phyloP scores from a whole-genome alignment of 2,797 vertebrate genomes.

The Australoheros facetus region DNA sequence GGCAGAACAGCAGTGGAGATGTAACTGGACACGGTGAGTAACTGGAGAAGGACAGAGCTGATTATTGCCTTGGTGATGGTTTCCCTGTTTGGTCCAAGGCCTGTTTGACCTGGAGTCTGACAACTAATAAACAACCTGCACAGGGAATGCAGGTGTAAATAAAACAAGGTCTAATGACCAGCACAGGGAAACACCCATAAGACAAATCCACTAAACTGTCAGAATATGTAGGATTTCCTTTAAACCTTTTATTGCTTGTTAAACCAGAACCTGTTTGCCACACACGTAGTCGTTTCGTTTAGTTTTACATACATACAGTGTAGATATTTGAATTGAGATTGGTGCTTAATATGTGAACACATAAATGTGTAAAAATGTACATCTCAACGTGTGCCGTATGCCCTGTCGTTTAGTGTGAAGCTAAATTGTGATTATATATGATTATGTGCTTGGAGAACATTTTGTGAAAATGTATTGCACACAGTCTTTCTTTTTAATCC shows the following conservation, averaged over 20 bases:
- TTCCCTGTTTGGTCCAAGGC: constrained; percentile 47
- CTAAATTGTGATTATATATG: neutral
- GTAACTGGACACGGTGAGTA: constrained; percentile 70
- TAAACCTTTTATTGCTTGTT: neutral
- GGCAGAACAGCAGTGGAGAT: constrained; percentile 38
- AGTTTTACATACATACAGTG: neutral
- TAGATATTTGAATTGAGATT: neutral
- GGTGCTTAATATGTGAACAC: neutral
- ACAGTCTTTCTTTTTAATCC: neutral
- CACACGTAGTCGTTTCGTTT: neutral
- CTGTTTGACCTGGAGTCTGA: constrained; percentile 57
- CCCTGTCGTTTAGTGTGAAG: neutral
- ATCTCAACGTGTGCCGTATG: neutral
- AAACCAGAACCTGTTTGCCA: neutral
- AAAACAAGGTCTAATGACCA: constrained; percentile 11
- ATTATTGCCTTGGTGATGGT: constrained; percentile 73
- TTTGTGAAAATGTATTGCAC: neutral
- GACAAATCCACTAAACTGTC: neutral
- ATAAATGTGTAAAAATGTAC: neutral
- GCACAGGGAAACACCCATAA: neutral
- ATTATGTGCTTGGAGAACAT: neutral
- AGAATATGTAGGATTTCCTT: neutral
- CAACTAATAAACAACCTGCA: constrained; percentile 37
- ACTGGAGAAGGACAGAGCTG: constrained; percentile 69
- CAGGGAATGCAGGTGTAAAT: constrained; percentile 35